These are phyloP conservation scores for Villa cingulata DNA, from an alignment of 2,888 invertebrate species.

Conservation along the genomic window DNA sequence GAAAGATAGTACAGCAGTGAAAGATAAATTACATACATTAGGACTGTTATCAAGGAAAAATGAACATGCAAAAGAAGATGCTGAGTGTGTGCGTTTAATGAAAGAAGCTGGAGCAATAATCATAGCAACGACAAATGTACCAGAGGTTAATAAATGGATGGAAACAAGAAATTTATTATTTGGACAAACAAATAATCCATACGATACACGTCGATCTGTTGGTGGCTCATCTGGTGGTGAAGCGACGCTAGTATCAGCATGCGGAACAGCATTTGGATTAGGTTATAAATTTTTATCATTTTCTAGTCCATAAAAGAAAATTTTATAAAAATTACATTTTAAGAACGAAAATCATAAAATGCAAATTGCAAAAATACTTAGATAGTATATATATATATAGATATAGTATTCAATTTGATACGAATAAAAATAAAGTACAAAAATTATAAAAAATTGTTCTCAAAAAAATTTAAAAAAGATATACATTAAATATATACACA, in stretches of 20 bases:
- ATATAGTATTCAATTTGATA: neutral
- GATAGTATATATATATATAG: neutral
- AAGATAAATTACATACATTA: constrained; percentile 57
- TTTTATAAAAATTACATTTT: too few relatives aligned
- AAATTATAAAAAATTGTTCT: too few relatives aligned
- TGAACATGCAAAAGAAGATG: constrained; percentile 54
- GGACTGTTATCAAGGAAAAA: constrained; percentile 50
- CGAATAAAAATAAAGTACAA: too few relatives aligned
- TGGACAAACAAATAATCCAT: constrained; percentile 85
- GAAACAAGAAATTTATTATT: constrained; percentile 80
- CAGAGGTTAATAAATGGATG: constrained; percentile 83
- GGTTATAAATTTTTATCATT: constrained; percentile 38
- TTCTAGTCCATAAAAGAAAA: neutral
- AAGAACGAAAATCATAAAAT: too few relatives aligned
- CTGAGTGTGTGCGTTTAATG: constrained; percentile 59
- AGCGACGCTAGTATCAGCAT: constrained; percentile 58
- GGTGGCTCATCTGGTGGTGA: constrained; percentile 94
- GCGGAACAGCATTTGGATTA: constrained; percentile 71
- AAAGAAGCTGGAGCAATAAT: constrained; percentile 74
- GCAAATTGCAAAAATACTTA: too few relatives aligned
- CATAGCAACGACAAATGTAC: constrained; percentile 81
- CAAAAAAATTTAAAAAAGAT: too few relatives aligned
- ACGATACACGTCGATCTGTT: constrained; percentile 66
- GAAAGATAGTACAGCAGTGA: constrained; percentile 74
- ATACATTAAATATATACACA: too few relatives aligned